phyloP scores from a whole-genome alignment of 2,113 vertebrate species.

The Epinephelus cyanopodus region DNA sequence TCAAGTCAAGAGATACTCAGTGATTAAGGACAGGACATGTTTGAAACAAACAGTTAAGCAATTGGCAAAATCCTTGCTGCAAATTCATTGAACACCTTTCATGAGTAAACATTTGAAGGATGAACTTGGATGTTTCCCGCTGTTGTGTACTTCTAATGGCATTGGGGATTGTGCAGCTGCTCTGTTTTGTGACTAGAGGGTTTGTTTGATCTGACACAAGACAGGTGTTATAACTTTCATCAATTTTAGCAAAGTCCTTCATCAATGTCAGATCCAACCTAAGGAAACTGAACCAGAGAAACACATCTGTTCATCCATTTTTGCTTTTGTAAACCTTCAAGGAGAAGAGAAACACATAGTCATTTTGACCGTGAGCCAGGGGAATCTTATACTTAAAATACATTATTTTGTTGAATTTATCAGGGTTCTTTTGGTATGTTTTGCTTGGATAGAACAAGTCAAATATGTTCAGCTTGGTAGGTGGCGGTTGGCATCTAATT shows the following conservation, averaged over 20 bases:
- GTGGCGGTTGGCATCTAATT: too few relatives aligned
- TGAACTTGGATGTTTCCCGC: background rate
- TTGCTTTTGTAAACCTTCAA: background rate
- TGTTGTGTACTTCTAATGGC: background rate
- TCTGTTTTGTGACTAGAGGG: background rate
- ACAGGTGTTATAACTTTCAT: background rate
- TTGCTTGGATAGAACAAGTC: background rate
- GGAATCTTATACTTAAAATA: background rate
- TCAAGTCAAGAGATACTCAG: background rate
- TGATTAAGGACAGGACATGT: background rate
- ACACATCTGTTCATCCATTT: background rate
- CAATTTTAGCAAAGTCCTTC: background rate
- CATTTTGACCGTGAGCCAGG: background rate
- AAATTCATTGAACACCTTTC: background rate
- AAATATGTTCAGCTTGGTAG: too few relatives aligned
- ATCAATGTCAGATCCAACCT: background rate
- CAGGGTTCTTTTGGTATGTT: too few relatives aligned
- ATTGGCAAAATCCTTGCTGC: background rate
- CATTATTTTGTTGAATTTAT: too few relatives aligned
- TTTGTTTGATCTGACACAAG: too few relatives aligned
- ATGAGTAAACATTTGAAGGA: background rate
- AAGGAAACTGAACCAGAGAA: background rate
- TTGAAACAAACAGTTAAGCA: background rate
- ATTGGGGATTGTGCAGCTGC: background rate
- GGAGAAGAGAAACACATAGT: background rate